Conservation (phyloP, 2,888 invertebrate genomes). For the Cryptocephalus primarius region DNA sequence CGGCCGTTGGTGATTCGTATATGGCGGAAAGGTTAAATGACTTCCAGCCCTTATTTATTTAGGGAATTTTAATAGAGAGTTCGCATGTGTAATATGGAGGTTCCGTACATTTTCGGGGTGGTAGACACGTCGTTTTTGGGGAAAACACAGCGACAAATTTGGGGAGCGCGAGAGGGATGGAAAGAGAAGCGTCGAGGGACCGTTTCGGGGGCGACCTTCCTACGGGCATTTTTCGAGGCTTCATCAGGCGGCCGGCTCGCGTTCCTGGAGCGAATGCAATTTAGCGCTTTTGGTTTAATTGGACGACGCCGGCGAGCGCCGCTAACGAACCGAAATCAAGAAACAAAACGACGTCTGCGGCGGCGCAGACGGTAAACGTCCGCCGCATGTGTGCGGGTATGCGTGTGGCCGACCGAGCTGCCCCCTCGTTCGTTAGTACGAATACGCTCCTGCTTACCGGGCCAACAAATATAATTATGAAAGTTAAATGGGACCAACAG, state of each 20-base stretch:
- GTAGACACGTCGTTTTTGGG: too few relatives aligned
- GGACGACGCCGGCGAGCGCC: slow-evolving; percentile 2
- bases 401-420: neutral
- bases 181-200: too few relatives aligned
- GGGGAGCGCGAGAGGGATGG: too few relatives aligned
- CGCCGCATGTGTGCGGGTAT: neutral
- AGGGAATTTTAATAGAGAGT: too few relatives aligned
- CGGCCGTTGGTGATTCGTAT: too few relatives aligned
- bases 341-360: neutral
- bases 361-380: neutral
- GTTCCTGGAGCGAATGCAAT: neutral
- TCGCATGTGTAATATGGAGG: too few relatives aligned
- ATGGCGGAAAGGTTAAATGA: too few relatives aligned
- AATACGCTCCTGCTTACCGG: slow-evolving; percentile 1
- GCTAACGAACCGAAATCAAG: slow-evolving; percentile 2
- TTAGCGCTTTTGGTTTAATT: neutral
- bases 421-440: neutral
- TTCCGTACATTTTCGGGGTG: too few relatives aligned
- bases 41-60: too few relatives aligned
- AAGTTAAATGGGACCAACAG: slow-evolving; percentile 28
- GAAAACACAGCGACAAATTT: too few relatives aligned
- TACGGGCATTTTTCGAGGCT: too few relatives aligned
- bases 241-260: neutral
- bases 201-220: too few relatives aligned
- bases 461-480: slow-evolving; percentile 27